Conservation (phyloP, 1,140 invertebrate genomes). For the Paramacrobiotus metropolitanus region DNA sequence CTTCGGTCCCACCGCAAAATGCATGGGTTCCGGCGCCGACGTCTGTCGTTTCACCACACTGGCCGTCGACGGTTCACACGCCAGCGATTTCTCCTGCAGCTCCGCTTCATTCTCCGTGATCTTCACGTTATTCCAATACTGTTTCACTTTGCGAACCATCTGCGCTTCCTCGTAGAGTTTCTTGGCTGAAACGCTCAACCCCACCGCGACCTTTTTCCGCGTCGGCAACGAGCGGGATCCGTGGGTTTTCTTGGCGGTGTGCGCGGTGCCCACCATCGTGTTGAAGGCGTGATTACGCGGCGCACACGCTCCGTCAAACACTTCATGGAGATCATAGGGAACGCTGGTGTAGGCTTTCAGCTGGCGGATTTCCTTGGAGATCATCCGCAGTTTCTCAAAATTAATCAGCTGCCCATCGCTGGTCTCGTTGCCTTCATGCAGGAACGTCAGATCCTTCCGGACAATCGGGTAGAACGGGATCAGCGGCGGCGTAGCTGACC, state of each 20-base stretch:
- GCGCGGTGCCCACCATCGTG: not conserved
- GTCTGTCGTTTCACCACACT: slow-evolving; percentile 10
- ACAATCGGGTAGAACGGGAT: slow-evolving; percentile 90
- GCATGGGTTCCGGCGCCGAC: not conserved
- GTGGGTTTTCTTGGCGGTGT: not conserved
- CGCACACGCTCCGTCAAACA: not conserved
- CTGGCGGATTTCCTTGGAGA: slow-evolving; percentile 82
- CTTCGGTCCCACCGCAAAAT: slow-evolving; percentile 25
- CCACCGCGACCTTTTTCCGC: not conserved
- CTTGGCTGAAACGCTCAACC: not conserved
- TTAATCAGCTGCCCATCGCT: slow-evolving; percentile 67
- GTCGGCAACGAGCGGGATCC: not conserved
- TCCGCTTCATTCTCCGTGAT: slow-evolving; percentile 72
- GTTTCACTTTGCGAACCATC: slow-evolving; percentile 84
- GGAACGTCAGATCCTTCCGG: slow-evolving; percentile 93
- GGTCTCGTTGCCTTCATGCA: slow-evolving; percentile 87
- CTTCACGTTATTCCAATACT: slow-evolving; percentile 74
- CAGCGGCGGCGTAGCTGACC: slow-evolving; percentile 72
- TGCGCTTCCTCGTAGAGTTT: slow-evolving; percentile 35
- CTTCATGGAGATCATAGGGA: not conserved
- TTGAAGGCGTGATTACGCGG: not conserved
- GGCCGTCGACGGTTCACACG: slow-evolving; percentile 51
- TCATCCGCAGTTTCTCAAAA: slow-evolving; percentile 96
- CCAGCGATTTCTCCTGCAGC: slow-evolving; percentile 58
- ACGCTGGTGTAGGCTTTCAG: slow-evolving; percentile 26